These are phyloP conservation scores for Pelodytes ibericus DNA, from an alignment of 2,797 vertebrate genomes.

Conservation along the genomic window DNA sequence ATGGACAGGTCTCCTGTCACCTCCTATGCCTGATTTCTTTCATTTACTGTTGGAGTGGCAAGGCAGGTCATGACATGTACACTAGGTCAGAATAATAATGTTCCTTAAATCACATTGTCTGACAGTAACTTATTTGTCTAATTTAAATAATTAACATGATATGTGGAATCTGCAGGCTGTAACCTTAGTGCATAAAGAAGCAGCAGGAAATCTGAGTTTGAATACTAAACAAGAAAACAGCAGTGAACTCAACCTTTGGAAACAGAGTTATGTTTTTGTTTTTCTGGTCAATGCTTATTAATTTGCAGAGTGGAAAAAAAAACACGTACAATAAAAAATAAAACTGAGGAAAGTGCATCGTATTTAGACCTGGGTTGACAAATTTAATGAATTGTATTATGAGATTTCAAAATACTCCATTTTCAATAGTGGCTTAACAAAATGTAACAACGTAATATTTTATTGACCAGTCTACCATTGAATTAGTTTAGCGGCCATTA, in stretches of 20 bases:
- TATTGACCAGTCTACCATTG: not conserved
- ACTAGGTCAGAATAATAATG: slow-evolving; percentile 82
- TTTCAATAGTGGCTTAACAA: too few relatives aligned
- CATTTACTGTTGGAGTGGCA: slow-evolving; percentile 71
- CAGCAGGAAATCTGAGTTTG: not conserved
- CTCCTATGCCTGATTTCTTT: slow-evolving; percentile 71
- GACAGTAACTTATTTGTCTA: slow-evolving; percentile 81
- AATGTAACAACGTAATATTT: not conserved
- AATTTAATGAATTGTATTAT: not conserved
- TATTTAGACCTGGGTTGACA: not conserved
- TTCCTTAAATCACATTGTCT: slow-evolving; percentile 64
- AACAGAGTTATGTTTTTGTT: slow-evolving; percentile 9
- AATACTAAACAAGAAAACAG: slow-evolving; percentile 40
- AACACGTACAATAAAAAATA: too few relatives aligned
- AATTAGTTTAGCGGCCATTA: too few relatives aligned
- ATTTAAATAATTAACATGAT: slow-evolving; percentile 84
- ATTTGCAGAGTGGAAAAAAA: too few relatives aligned
- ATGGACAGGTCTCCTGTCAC: slow-evolving; percentile 73
- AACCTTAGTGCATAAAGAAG: slow-evolving; percentile 40
- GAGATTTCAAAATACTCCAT: too few relatives aligned
- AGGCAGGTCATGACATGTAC: slow-evolving; percentile 80
- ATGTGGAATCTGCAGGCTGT: slow-evolving; percentile 75
- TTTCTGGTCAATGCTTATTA: slow-evolving; percentile 10
- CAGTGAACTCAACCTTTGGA: slow-evolving; percentile 37
- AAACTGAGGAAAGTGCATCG: slow-evolving; percentile 1